Evolutionary conservation across 2,888 invertebrate species (phyloP), one percentile per base, ranked within the genome.

Genomic region (Melinaea marsaeus): DNA sequence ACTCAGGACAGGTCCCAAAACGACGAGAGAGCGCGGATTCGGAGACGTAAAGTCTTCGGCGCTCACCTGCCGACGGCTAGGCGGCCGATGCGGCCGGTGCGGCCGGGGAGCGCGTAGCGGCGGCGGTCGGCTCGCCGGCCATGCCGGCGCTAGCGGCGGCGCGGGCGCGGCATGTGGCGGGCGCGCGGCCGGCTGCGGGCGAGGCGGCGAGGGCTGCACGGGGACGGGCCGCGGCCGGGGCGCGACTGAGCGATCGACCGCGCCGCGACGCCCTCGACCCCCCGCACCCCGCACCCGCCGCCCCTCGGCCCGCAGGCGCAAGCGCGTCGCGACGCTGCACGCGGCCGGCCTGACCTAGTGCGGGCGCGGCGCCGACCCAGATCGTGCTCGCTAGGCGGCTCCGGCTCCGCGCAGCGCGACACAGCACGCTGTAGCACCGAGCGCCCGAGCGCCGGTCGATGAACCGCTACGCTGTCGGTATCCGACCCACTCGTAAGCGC

Each of bases 61-160:
- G 70, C 79, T 75, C 77, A 79, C 79, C 78, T 78, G 78, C 72
- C 75, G 54, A 58, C 58, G 63, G 63, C 61, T 51, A 51, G 58
- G 72, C 71, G 74, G 72, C 72, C 73, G 75, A 73, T 73, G 64
- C 69, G 73, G 71, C 65, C 60, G 58, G 65, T 56, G 47, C 65
- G 75, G 78, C 79, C 79, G 83, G 83, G 83, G 79, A 80, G 80
- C 45, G 37, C 55, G 72, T 79, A 76, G 62, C 81, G 79, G 81
- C 77, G 77, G 74, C 74, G 75, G 76, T 79, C 78, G 79, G 67
- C 65, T 60, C 57, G 67, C 65, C 68, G 68, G 69, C 79, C 80
- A 79, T 79, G 83, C 80, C 81, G 79, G 78, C 79, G 82, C 83
- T 81, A 79, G 80, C 79, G 81, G 77, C 78, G 79, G 75, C 79